Conservation (phyloP, 1,140 invertebrate species). For the Idris sp. region DNA sequence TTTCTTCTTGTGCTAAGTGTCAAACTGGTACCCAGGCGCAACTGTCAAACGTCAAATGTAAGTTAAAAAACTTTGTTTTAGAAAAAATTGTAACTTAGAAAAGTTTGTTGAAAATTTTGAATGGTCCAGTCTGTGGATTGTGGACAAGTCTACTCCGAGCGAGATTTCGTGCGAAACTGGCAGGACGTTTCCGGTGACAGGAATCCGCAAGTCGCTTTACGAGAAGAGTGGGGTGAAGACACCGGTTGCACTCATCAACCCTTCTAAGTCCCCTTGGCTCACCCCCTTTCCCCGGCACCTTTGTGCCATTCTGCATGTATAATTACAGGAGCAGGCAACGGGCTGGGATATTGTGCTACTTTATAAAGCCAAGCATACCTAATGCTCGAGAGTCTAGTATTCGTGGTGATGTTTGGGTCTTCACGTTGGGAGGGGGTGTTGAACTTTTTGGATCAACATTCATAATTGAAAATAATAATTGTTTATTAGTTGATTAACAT, state of each 20-base stretch:
- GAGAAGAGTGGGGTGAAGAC: slow-evolving; percentile 71
- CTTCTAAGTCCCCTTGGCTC: slow-evolving; percentile 65
- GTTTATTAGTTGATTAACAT: too few species aligned
- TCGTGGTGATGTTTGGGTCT: too few species aligned
- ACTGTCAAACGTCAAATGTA: slow-evolving; percentile 37
- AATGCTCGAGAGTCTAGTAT: too few species aligned
- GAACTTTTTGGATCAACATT: too few species aligned
- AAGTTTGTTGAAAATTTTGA: too few species aligned
- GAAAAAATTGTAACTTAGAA: too few species aligned
- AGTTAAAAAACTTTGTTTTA: too few species aligned
- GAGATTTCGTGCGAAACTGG: slow-evolving; percentile 74
- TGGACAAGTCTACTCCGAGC: slow-evolving; percentile 67
- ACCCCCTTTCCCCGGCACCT: slow-evolving; percentile 47
- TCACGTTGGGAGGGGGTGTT: too few species aligned
- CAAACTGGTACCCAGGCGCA: too few species aligned
- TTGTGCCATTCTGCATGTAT: slow-evolving; percentile 59
- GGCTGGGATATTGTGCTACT: slow-evolving; percentile 13
- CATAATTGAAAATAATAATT: too few species aligned
- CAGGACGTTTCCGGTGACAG: slow-evolving; percentile 72
- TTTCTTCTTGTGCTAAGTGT: slow-evolving; percentile 64
- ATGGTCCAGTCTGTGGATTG: too few species aligned
- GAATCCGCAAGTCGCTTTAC: slow-evolving; percentile 66
- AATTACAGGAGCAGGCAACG: slow-evolving; percentile 44
- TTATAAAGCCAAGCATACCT: too few species aligned
- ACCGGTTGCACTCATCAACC: slow-evolving; percentile 76